phyloP scores from a whole-genome alignment of 37 sponge, comb jelly and placozoan genomes.

The Eunapius fragilis region DNA sequence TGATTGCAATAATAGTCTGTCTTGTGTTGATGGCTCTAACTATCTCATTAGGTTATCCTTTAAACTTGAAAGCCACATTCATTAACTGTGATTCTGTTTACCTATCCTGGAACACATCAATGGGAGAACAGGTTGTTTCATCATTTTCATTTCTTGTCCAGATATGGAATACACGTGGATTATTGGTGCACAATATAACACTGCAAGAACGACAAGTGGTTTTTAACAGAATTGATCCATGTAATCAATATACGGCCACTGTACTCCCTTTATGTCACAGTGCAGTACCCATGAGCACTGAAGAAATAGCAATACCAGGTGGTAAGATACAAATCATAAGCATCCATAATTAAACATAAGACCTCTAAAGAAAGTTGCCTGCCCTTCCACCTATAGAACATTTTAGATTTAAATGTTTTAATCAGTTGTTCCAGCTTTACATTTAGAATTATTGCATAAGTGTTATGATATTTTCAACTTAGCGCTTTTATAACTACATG shows the following conservation, averaged over 20 bases:
- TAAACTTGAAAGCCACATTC: background rate
- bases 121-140: background rate
- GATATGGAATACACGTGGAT: background rate
- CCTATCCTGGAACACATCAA: background rate
- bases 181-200: background rate
- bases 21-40: background rate
- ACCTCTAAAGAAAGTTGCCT: no score
- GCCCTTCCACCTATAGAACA: no score
- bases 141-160: background rate
- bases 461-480: no score
- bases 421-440: no score
- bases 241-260: background rate
- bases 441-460: no score
- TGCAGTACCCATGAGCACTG: background rate
- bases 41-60: background rate
- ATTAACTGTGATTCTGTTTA: background rate
- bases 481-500: no score
- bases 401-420: no score
- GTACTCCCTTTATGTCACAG: background rate
- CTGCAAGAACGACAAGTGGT: background rate
- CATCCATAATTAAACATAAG: no score
- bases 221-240: background rate
- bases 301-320: background rate
- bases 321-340: no score
- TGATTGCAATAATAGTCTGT: background rate